phyloP scores from a whole-genome alignment of 2,888 invertebrate species.

The Ectobius pallidus region DNA sequence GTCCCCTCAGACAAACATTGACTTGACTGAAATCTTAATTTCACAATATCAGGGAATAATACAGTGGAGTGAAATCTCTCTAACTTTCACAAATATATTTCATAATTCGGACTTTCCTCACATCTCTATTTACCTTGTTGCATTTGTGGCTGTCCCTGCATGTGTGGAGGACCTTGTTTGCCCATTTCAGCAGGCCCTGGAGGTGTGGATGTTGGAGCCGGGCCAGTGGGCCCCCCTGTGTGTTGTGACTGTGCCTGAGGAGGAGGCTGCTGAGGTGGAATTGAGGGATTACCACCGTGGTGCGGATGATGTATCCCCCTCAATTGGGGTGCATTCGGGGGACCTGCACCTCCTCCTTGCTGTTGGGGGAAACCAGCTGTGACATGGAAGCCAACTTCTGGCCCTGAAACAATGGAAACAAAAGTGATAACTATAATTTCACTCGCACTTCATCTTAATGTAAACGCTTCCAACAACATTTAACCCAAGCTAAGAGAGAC shows the following conservation, averaged over 20 bases:
- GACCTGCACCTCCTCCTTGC: conserved; percentile 41
- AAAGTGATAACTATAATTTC: neutral
- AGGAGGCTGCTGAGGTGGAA: conserved; percentile 33
- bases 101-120: too few relatives aligned
- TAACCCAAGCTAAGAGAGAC: too few relatives aligned
- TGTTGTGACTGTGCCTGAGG: conserved; percentile 25
- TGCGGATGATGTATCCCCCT: conserved; percentile 37
- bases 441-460: too few relatives aligned
- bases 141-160: conserved; percentile 41
- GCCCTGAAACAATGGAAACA: conserved; percentile 38
- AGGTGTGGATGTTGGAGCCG: conserved; percentile 41
- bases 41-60: too few relatives aligned
- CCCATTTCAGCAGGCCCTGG: conserved; percentile 41
- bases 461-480: too few relatives aligned
- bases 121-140: conserved; percentile 33
- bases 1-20: too few relatives aligned
- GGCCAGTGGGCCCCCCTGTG: conserved; percentile 36
- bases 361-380: conserved; percentile 36
- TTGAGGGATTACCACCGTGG: conserved; percentile 36
- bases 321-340: conserved; percentile 35
- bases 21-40: too few relatives aligned
- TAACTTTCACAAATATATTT: too few relatives aligned
- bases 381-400: conserved; percentile 42
- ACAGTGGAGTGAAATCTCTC: too few relatives aligned
- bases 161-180: conserved; percentile 42